Base-by-base conservation (phyloP, 2,888 invertebrate species). In the Amphipyra berbera region DNA sequence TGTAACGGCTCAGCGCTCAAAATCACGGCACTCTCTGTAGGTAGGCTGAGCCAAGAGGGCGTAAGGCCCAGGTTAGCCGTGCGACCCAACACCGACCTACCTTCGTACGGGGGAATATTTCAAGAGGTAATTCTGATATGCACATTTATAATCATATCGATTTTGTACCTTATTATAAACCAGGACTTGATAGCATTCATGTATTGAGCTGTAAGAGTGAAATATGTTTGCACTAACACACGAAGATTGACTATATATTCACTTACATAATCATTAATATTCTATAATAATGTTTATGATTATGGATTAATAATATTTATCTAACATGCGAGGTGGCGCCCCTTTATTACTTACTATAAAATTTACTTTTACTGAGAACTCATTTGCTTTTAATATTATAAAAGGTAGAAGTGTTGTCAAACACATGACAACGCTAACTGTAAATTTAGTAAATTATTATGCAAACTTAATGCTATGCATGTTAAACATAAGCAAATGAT, bases 91-190 rank as follows among this genome's bases (percentile, higher is more conserved):
- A 54, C 68, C 54, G 46, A 48, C 50, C 69, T 82, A 61, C 66
- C 83, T 60, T 77, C 84, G 62, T 81, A 73, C 82, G 88, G 81
- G 77, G 83, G 82, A 66, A 89, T 82, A 79, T 73, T 84, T 68
- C 88, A 87, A 87, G 93, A 94, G 94, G 94, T 94, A 94, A 94
- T 90, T 89, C 81, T 90, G 86, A 89, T 93, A 87, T 90, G 92
- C 86, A 88, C 87, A 84, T 88, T 92, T 86, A 83, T 92, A 82
- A 83, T 91, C 82, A 83, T 92, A 87, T 90, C 92, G 74, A 88
- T 92, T 70, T 78, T 92, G 75, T 91, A 88, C 79, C 81, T 88
- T 78, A 66, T 82, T 76, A 67, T 90, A 70, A 89, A 85, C 83
- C 82, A 88, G 60, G 84, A 82, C 76, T 70, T 83, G 78, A 79